Evolutionary conservation across 1,140 invertebrate genomes (phyloP).

Genomic region (Galleria mellonella): DNA sequence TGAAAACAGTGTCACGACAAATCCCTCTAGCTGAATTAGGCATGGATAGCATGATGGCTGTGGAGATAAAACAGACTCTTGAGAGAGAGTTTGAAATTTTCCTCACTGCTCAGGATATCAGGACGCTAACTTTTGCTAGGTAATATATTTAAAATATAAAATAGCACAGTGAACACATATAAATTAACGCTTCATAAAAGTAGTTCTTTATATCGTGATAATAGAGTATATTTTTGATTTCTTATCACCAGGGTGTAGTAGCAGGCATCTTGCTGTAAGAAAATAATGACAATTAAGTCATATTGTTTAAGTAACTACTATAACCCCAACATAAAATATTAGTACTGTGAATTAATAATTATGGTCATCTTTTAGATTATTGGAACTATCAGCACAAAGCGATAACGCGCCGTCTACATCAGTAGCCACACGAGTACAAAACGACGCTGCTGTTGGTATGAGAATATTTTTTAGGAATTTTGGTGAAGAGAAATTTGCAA

Average conservation of each 20-base stretch:
- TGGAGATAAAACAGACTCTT: slow-evolving; percentile 90
- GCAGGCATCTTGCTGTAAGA: too few species aligned
- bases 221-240: too few species aligned
- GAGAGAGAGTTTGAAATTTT: slow-evolving; percentile 88
- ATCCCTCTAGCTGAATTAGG: slow-evolving; percentile 88
- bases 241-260: too few species aligned
- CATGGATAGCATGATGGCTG: slow-evolving; percentile 92
- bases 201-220: too few species aligned
- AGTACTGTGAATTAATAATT: too few species aligned
- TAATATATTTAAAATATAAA: slow-evolving; percentile 10
- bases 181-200: too few species aligned
- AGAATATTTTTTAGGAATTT: slow-evolving; percentile 60
- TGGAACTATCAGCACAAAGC: slow-evolving; percentile 77
- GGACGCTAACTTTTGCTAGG: slow-evolving; percentile 76
- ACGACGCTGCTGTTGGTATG: slow-evolving; percentile 58
- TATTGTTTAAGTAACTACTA: too few species aligned
- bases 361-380: slow-evolving; percentile 38
- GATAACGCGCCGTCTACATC: slow-evolving; percentile 68
- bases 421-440: slow-evolving; percentile 35
- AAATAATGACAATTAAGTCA: too few species aligned
- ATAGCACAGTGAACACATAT: too few species aligned
- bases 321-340: too few species aligned
- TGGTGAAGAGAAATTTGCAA: slow-evolving; percentile 70
- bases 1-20: slow-evolving; percentile 71
- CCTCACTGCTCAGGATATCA: slow-evolving; percentile 86